Conservation (phyloP, 2,797 vertebrate genomes). For the Macroramphosus scolopax region DNA sequence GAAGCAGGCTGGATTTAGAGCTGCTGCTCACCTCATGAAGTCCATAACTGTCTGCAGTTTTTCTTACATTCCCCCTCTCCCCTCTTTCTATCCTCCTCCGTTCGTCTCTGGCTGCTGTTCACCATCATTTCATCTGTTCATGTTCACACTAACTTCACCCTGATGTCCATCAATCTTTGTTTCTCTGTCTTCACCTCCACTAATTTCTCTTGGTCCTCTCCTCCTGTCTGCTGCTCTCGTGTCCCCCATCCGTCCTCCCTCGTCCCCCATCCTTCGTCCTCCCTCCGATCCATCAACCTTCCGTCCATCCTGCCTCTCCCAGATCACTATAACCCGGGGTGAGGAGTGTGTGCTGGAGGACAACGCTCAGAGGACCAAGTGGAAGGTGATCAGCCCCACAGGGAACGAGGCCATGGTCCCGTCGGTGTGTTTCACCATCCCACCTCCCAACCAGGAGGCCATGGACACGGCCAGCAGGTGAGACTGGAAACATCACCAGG, state of each 20-base stretch:
- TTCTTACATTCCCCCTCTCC: neutral
- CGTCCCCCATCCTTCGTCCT: neutral
- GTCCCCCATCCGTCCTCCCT: neutral
- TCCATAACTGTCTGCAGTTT: no score
- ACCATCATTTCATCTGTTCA: neutral
- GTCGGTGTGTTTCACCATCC: slow-evolving; percentile 93
- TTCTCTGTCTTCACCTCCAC: neutral
- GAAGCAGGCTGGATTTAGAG: slow-evolving; percentile 28
- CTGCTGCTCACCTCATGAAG: slow-evolving; percentile 57
- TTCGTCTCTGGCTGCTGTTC: neutral
- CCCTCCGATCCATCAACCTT: slow-evolving; percentile 1
- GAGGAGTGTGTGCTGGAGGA: slow-evolving; percentile 98
- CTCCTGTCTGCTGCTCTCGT: no score
- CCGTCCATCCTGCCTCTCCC: slow-evolving; percentile 26
- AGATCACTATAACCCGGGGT: slow-evolving; percentile 94
- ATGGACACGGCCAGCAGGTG: slow-evolving; percentile 90
- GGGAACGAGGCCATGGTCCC: slow-evolving; percentile 99
- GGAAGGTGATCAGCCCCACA: slow-evolving; percentile 98
- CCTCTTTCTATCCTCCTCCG: neutral
- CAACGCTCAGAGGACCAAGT: slow-evolving; percentile 95
- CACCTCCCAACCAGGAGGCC: slow-evolving; percentile 92
- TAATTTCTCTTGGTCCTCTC: slow-evolving; percentile 1
- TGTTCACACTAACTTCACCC: neutral
- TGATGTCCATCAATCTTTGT: neutral
- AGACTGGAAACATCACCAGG: no score